Conservation (phyloP, 2,797 vertebrate genomes). For the Tenualosa ilisha region DNA sequence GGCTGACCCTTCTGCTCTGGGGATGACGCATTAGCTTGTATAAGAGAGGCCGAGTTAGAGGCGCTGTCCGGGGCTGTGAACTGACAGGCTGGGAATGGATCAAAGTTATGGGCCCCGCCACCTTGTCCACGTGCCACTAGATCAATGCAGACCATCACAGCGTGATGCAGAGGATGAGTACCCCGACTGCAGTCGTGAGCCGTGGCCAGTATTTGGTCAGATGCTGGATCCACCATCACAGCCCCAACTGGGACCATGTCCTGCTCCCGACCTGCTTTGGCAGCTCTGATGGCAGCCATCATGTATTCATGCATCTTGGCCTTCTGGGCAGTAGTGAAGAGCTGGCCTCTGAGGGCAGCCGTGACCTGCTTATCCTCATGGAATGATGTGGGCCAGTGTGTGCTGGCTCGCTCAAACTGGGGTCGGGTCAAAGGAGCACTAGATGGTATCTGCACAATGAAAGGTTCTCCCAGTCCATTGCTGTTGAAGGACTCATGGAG, state of each 20-base stretch:
- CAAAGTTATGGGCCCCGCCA: conserved; percentile 72
- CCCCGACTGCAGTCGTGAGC: conserved; percentile 77
- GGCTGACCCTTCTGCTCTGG: conserved; percentile 53
- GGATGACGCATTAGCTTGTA: fast-evolving
- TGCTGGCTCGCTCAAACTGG: conserved; percentile 81
- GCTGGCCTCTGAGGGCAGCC: conserved; percentile 70
- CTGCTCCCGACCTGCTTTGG: conserved; percentile 54
- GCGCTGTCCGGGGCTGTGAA: conserved; percentile 29
- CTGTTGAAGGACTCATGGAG: conserved; percentile 49
- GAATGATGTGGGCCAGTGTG: conserved; percentile 85
- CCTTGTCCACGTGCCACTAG: conserved; percentile 83
- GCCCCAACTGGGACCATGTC: conserved; percentile 80
- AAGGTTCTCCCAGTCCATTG: conserved; percentile 77
- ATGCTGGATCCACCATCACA: conserved; percentile 74
- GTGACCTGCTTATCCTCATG: conserved; percentile 83
- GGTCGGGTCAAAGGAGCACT: conserved; percentile 76
- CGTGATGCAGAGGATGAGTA: conserved; percentile 77
- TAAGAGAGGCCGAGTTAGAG: neutral
- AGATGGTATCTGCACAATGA: conserved; percentile 76
- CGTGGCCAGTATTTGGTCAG: conserved; percentile 71
- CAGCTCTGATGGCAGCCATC: conserved; percentile 73
- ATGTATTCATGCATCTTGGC: conserved; percentile 77
- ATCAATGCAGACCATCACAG: conserved; percentile 86
- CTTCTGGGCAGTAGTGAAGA: conserved; percentile 72
- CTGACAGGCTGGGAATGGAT: conserved; percentile 65